Evolutionary conservation across 2,113 vertebrate species (phyloP), one percentile per base, ranked within the genome.

Genomic region (Saguinus midas): DNA sequence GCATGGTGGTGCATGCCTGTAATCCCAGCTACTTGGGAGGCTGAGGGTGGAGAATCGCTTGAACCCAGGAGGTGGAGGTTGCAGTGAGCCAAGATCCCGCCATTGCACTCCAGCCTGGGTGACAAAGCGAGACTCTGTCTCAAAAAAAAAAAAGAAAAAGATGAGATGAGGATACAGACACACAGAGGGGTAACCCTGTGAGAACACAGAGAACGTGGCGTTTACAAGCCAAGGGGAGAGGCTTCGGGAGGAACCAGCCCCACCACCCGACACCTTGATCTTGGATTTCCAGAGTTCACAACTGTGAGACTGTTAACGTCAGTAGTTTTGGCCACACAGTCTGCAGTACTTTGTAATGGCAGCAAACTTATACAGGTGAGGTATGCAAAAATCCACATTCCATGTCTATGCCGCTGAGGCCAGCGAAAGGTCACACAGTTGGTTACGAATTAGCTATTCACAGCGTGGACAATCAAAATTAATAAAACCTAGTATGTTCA

Each of bases 251-350:
- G 29, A 52, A 0, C 25, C 35, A 4, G 3, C 5, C 40, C 14
- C 2, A 5, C 13, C 35, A 23, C 8, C 5, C 0, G 0, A 37
- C 29, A 5, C 73, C 29, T 37, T 27, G 55, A 23, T 23, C 79
- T n/a, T 0, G 2, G 50, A 18, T 55, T 12, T 35, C 21, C 16
- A 5, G 55, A 12, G 40, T 17, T 20, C 14, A 6, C 68, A 23
- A 35, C 6, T 0, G 0, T 9, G 37, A n/a, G 29, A 9, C 13
- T 23, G 2, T 2, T 6, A 2, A 1, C 0, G 1, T 12, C 20
- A 18, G 23, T 7, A 1, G 58, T 5, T n/a, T 13, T 21, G 35
- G 48, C 25, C 6, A 0, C 40, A 18, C 2, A 0, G 3, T 0
- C 20, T 0, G 2, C 0, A 18, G 8, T 5, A 0, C 80, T 23